phyloP scores from a whole-genome alignment of 2,113 vertebrate genomes.

The Galeopterus variegatus region DNA sequence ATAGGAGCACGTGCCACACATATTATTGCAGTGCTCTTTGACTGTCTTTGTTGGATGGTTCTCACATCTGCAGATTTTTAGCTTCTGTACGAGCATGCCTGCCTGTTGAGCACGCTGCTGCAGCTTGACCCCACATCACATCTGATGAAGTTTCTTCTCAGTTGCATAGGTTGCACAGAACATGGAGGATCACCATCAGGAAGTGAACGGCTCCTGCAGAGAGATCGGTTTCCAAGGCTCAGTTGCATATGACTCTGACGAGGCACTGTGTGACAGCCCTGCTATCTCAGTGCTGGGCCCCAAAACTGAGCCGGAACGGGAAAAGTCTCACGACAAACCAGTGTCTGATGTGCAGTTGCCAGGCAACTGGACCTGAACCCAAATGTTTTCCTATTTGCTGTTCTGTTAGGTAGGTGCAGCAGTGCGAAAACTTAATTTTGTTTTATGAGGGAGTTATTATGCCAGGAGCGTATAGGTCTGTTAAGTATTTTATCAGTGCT shows the following conservation, averaged over 20 bases:
- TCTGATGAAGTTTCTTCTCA: constrained; percentile 81
- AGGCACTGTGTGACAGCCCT: constrained; percentile 97
- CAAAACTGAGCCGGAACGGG: constrained; percentile 98
- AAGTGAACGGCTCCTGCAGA: constrained; percentile 96
- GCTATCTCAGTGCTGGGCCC: constrained; percentile 98
- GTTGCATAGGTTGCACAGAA: constrained; percentile 94
- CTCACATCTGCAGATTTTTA: background rate
- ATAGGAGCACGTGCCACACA: background rate
- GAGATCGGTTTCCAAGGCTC: constrained; percentile 97
- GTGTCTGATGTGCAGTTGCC: constrained; percentile 98
- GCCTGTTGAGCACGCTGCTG: constrained; percentile 40
- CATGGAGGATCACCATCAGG: constrained; percentile 98
- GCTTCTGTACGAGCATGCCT: background rate
- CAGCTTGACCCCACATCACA: constrained; percentile 6
- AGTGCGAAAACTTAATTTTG: background rate
- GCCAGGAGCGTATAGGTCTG: background rate
- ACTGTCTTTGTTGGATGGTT: background rate
- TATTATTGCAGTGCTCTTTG: accelerated
- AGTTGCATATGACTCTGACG: constrained; percentile 97
- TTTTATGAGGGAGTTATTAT: constrained; percentile 42
- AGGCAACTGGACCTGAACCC: constrained; percentile 97
- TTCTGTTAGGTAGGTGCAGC: constrained; percentile 94
- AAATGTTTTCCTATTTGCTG: constrained; percentile 96
- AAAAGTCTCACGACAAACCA: constrained; percentile 97
- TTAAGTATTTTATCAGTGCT: background rate